Evolutionary conservation across 1,140 invertebrate genomes (phyloP).

Genomic region (Carposina sasakii): DNA sequence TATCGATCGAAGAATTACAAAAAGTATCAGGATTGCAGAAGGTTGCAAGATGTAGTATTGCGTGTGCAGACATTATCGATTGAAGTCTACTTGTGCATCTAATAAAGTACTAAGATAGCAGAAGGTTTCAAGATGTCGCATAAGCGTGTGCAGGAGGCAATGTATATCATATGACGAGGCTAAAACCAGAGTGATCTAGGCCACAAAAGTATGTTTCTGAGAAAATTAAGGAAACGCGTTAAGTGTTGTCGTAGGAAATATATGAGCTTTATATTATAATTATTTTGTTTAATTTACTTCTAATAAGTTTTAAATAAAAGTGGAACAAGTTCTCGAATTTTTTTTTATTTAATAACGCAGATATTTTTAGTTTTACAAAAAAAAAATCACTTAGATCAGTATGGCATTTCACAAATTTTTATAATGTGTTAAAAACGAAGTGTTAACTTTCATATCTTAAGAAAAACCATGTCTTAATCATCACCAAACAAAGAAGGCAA

Average conservation of each 20-base stretch:
- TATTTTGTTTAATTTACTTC: constrained; percentile 7
- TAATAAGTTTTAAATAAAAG: constrained; percentile 13
- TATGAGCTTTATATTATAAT: constrained; percentile 5
- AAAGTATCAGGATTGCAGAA: no score
- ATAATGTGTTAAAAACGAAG: constrained; percentile 18
- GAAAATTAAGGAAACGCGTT: constrained; percentile 13
- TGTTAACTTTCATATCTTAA: constrained; percentile 12
- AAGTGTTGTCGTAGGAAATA: constrained; percentile 7
- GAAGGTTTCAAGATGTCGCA: no score
- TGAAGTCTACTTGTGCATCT: no score
- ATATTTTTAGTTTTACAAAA: constrained; percentile 2
- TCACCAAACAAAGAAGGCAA: constrained; percentile 14
- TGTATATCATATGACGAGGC: no score
- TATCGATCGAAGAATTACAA: no score
- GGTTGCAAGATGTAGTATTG: no score
- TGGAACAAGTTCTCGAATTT: constrained; percentile 6
- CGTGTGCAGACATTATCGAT: no score
- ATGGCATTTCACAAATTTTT: constrained; percentile 14
- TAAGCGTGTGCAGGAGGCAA: no score
- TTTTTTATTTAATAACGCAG: constrained; percentile 12
- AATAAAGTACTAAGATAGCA: no score
- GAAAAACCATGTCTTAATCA: constrained; percentile 16
- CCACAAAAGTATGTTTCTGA: constrained; percentile 9
- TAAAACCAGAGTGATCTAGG: constrained; percentile 15
- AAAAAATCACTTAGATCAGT: constrained; percentile 15